Conservation (phyloP, 2,888 invertebrate genomes). For the Corbicula japonica region DNA sequence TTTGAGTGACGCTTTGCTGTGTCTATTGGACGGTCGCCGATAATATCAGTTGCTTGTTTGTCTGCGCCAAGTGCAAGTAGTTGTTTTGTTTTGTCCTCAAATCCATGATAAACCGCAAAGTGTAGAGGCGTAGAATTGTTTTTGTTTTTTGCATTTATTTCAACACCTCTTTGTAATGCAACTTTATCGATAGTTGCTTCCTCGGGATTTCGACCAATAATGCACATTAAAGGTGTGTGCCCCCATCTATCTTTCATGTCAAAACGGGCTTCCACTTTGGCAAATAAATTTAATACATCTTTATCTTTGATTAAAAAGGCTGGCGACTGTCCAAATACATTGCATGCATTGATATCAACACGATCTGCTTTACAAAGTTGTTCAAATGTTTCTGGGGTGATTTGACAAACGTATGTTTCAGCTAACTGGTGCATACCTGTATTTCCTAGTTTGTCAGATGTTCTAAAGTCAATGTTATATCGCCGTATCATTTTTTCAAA, state of each 20-base stretch:
- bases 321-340: slow-evolving; percentile 3
- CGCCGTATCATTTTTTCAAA: neutral
- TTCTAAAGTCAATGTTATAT: neutral
- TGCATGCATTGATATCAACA: neutral
- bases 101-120: neutral
- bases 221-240: neutral
- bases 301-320: neutral
- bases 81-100: neutral
- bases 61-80: neutral
- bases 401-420: neutral
- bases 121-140: neutral
- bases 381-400: neutral
- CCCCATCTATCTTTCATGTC: neutral
- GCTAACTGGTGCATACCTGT: neutral
- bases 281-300: neutral
- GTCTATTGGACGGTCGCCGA: neutral
- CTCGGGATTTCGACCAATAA: neutral
- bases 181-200: neutral
- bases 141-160: neutral
- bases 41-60: neutral
- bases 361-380: neutral
- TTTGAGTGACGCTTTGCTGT: neutral
- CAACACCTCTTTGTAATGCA: too few relatives aligned
- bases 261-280: neutral
- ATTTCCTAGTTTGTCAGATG: neutral